These are phyloP conservation scores for Cyclina sinensis DNA, from an alignment of 1,140 invertebrate species.

Conservation along the genomic window DNA sequence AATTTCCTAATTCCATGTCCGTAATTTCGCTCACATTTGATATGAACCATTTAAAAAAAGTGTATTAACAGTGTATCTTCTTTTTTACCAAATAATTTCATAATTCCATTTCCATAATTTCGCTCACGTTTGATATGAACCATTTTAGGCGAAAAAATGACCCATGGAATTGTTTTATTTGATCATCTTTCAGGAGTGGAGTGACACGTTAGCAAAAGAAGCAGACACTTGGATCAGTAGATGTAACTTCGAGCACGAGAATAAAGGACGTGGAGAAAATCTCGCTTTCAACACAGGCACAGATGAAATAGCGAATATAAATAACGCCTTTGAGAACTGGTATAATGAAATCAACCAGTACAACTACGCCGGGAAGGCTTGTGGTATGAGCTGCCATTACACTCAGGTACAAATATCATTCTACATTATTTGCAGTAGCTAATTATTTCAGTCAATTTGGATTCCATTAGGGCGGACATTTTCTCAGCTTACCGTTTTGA, in stretches of 20 bases:
- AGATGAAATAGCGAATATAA: slow-evolving; percentile 30
- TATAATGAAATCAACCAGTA: slow-evolving; percentile 59
- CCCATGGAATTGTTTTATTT: too few relatives aligned
- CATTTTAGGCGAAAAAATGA: too few relatives aligned
- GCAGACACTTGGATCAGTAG: slow-evolving; percentile 33
- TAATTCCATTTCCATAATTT: not conserved
- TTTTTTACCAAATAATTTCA: not conserved
- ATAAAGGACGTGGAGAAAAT: slow-evolving; percentile 55
- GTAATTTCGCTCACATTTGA: too few relatives aligned
- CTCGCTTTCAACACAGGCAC: slow-evolving; percentile 23
- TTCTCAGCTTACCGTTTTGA: too few relatives aligned
- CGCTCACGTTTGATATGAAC: not conserved
- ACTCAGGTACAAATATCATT: slow-evolving; percentile 45
- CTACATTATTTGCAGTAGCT: too few relatives aligned
- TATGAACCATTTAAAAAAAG: too few relatives aligned
- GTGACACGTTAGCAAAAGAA: slow-evolving; percentile 38
- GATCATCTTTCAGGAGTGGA: slow-evolving; percentile 46
- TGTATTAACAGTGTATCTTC: too few relatives aligned
- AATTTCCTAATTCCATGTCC: not conserved
- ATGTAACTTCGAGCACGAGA: slow-evolving; percentile 54
- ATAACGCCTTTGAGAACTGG: slow-evolving; percentile 39
- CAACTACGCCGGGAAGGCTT: slow-evolving; percentile 33
- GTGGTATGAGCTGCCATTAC: slow-evolving; percentile 45
- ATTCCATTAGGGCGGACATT: too few relatives aligned
- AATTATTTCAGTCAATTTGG: too few relatives aligned